These are phyloP conservation scores for Shargacucullia verbasci DNA, from an alignment of 2,888 invertebrate genomes.

Conservation along the genomic window DNA sequence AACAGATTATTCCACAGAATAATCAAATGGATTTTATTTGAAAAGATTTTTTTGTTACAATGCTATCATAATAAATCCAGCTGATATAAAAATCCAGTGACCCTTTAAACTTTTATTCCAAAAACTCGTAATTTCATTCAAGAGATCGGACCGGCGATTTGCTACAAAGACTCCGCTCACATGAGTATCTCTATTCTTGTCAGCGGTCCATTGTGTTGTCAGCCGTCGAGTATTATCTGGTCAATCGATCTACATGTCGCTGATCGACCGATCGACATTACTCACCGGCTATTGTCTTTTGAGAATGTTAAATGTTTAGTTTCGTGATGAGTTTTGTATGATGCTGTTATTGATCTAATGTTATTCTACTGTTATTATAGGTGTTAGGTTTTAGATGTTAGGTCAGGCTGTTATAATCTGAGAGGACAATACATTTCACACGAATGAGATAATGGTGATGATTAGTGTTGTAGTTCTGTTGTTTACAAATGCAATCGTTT, in stretches of 20 bases:
- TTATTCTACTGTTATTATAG: not conserved
- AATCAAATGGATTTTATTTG: not conserved
- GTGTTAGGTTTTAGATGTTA: not conserved
- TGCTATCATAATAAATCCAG: too few species aligned
- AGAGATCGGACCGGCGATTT: slow-evolving; percentile 16
- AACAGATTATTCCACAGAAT: too few species aligned
- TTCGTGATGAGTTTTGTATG: slow-evolving; percentile 7
- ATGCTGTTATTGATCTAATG: slow-evolving; percentile 8
- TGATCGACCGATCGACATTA: slow-evolving; percentile 53
- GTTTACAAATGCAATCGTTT: too few species aligned
- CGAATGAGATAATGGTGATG: too few species aligned
- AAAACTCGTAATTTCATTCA: slow-evolving; percentile 22
- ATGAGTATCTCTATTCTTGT: slow-evolving; percentile 40
- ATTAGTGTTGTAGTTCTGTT: too few species aligned
- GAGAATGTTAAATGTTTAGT: slow-evolving; percentile 21
- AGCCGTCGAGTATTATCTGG: slow-evolving; percentile 44
- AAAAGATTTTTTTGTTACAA: too few species aligned
- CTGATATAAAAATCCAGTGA: not conserved
- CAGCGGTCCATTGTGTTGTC: slow-evolving; percentile 57
- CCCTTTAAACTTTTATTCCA: slow-evolving; percentile 9
- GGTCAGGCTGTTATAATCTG: too few species aligned
- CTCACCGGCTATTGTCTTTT: slow-evolving; percentile 56
- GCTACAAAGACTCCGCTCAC: slow-evolving; percentile 31
- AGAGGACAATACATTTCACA: too few species aligned
- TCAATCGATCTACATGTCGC: slow-evolving; percentile 46